These are phyloP conservation scores for Tetramorium simillimum DNA, from an alignment of 1,140 invertebrate genomes.

Conservation along the genomic window DNA sequence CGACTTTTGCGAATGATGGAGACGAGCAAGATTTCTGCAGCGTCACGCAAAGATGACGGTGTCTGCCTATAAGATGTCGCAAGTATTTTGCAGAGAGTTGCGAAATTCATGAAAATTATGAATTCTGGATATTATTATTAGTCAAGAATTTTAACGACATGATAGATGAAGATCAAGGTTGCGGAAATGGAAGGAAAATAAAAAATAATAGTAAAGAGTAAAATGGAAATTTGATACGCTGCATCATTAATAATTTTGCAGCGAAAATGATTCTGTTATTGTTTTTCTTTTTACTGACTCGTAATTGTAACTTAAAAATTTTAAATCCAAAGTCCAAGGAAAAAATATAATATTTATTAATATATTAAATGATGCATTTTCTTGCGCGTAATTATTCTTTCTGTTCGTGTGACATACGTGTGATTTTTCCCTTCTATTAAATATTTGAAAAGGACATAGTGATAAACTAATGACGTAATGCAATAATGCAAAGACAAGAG, in stretches of 20 bases:
- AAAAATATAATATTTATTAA: slow-evolving; percentile 14
- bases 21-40: not conserved
- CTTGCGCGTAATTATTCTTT: not conserved
- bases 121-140: not conserved
- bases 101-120: slow-evolving; percentile 38
- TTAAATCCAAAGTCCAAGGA: not conserved
- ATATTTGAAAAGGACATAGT: not conserved
- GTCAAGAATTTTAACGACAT: slow-evolving; percentile 4
- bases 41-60: slow-evolving; percentile 28
- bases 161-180: not conserved
- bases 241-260: slow-evolving; percentile 4
- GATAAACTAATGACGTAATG: not conserved
- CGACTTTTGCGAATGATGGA: slow-evolving; percentile 18
- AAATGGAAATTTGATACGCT: not conserved
- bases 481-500: not conserved
- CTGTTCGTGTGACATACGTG: not conserved
- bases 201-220: not conserved
- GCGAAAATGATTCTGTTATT: not conserved
- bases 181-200: not conserved
- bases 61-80: not conserved
- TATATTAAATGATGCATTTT: not conserved
- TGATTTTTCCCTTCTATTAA: not conserved
- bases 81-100: slow-evolving; percentile 13
- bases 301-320: not conserved
- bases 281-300: not conserved